Evolutionary conservation across 2,888 invertebrate genomes (phyloP), one percentile per base, ranked within the genome.

Genomic region (Euzophera pinguis): DNA sequence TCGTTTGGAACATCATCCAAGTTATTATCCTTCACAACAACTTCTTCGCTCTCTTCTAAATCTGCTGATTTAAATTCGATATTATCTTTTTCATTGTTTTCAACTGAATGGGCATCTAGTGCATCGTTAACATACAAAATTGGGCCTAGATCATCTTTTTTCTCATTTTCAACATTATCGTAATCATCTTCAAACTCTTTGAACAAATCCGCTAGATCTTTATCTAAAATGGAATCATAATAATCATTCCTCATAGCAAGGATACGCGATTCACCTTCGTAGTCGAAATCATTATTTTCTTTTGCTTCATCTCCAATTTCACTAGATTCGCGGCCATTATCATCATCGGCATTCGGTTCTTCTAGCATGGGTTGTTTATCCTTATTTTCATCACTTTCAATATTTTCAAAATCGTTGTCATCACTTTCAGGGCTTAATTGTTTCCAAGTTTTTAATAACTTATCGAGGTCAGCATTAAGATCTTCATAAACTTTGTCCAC

Each of bases 391-490:
- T 51, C 47, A 50, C 51, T 55, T 4, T 67, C 55, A 22, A 22
- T 22, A 22, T 22, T 22, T 0, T 22, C 50, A 5, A 9, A 9
- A 9, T 61, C 59, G 9, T 61, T 54, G 7, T 63, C 55, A 3
- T 63, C 53, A 6, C 53, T 56, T 10, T 68, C 63, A 29, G 64
- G 58, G 12, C 57, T 62, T 8, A 85, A 63, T 61, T 83, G 79
- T 9, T 73, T 63, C 50, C 75, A 59, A 10, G 77, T 79, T 48
- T 73, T 73, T 52, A 78, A 69, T 22, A 87, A 58, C 52, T 74
- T 71, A 12, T 74, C 69, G 32, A 85, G 69, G 57, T 87, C 80
- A 13, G 66, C 67, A 54, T 78, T 69, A 7, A 87, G 63, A 50
- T 84, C 82, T 14, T 61, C 60, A 45, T 76, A 73, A 1, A 68